Evolutionary conservation across 2,888 invertebrate genomes (phyloP).

Genomic region (Diploptera punctata): DNA sequence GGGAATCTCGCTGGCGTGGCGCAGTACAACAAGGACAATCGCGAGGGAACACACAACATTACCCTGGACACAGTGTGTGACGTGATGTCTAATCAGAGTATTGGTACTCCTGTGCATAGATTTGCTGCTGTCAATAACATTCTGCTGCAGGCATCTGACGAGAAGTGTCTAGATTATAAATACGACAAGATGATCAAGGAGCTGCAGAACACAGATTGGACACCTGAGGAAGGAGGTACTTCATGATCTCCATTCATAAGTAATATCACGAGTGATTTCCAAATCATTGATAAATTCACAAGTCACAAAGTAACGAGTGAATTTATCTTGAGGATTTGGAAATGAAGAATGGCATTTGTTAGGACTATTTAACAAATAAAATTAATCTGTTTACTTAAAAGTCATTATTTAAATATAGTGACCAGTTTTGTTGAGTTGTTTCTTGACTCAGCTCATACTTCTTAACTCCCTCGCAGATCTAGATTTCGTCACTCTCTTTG

Average conservation of each 20-base stretch:
- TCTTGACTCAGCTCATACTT: too few relatives aligned
- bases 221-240: constrained; percentile 63
- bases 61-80: constrained; percentile 85
- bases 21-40: constrained; percentile 91
- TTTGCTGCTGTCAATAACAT: constrained; percentile 77
- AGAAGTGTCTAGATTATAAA: constrained; percentile 83
- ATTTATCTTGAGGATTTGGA: too few relatives aligned
- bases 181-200: constrained; percentile 77
- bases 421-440: too few relatives aligned
- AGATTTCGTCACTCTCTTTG: too few relatives aligned
- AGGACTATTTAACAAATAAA: too few relatives aligned
- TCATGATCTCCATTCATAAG: neutral
- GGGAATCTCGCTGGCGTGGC: constrained; percentile 90
- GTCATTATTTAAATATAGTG: too few relatives aligned
- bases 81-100: constrained; percentile 69
- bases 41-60: constrained; percentile 68
- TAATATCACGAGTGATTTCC: too few relatives aligned
- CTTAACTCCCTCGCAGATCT: too few relatives aligned
- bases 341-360: too few relatives aligned
- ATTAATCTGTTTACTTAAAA: too few relatives aligned
- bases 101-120: constrained; percentile 68
- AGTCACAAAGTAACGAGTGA: too few relatives aligned
- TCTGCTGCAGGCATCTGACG: constrained; percentile 67
- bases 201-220: constrained; percentile 72
- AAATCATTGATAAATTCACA: too few relatives aligned